Conservation (phyloP, 2,888 invertebrate genomes). For the Nymphalis c-album region DNA sequence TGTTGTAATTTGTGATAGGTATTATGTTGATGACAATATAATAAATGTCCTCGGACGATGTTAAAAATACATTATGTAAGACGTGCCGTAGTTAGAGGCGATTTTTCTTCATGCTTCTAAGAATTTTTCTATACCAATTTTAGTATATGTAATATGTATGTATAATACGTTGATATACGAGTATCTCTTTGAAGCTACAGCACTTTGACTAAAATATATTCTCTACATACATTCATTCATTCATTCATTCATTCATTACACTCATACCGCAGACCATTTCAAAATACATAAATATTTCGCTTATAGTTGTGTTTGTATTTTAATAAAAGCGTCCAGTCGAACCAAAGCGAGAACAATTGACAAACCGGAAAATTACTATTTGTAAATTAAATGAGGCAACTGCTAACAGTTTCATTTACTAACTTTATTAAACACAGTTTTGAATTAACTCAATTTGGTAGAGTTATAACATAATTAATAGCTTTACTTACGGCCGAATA, state of each 20-base stretch:
- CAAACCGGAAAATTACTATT: conserved; percentile 3
- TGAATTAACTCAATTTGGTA: not conserved
- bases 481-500: no score
- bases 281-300: no score
- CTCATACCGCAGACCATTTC: no score
- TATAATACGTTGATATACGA: no score
- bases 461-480: not conserved
- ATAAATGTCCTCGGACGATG: conserved; percentile 28
- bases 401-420: not conserved
- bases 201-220: no score
- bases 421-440: not conserved
- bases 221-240: no score
- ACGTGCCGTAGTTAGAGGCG: not conserved
- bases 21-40: conserved; percentile 36
- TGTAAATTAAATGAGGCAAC: not conserved
- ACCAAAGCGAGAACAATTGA: not conserved
- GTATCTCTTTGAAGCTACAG: no score
- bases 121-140: no score
- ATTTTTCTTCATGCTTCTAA: not conserved
- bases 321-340: not conserved
- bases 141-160: no score
- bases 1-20: conserved; percentile 36
- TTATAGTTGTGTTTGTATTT: not conserved
- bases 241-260: no score
- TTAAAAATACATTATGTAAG: conserved; percentile 11